Percentiles rank a stretch among this genome's conserved stretches.
Conservation (phyloP, 1,140 invertebrate species). For the Hirudo medicinalis region DNA sequence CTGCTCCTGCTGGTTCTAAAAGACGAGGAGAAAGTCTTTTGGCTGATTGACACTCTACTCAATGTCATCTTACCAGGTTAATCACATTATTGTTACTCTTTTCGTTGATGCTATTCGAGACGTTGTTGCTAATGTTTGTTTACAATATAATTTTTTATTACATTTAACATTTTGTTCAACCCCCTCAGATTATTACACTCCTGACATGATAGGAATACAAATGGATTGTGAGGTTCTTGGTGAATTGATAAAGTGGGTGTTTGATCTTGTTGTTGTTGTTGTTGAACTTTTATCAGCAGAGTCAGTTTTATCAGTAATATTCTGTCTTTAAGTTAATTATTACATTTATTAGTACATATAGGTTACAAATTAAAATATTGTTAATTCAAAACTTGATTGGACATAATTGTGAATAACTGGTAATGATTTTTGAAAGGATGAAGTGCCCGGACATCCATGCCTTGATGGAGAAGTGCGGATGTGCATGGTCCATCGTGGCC, state of each 20-base stretch:
- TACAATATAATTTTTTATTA: not conserved
- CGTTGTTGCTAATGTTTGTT: not conserved
- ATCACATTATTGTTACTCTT: not conserved
- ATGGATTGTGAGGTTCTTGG: slow-evolving; percentile 73
- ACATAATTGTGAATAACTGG: not conserved
- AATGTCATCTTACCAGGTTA: slow-evolving; percentile 60
- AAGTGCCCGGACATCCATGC: slow-evolving; percentile 63
- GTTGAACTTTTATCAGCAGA: too few species aligned
- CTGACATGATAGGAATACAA: slow-evolving; percentile 70
- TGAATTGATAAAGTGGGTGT: slow-evolving; percentile 56
- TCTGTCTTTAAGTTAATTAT: too few species aligned
- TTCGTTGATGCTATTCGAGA: not conserved
- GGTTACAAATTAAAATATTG: not conserved
- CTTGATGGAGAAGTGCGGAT: slow-evolving; percentile 58
- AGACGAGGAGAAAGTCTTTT: slow-evolving; percentile 76
- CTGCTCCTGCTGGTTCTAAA: slow-evolving; percentile 68
- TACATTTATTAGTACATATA: too few species aligned
- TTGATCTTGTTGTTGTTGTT: slow-evolving; percentile 6
- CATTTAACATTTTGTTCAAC: not conserved
- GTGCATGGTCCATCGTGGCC: slow-evolving; percentile 71
- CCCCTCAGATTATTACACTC: slow-evolving; percentile 61
- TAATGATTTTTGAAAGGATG: slow-evolving; percentile 44
- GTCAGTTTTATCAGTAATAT: too few species aligned
- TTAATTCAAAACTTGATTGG: not conserved
- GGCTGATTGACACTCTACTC: slow-evolving; percentile 73